Evolutionary conservation across 2,888 invertebrate genomes (phyloP), one percentile per base, ranked within the genome.

Genomic region (Zeuzera pyrina): DNA sequence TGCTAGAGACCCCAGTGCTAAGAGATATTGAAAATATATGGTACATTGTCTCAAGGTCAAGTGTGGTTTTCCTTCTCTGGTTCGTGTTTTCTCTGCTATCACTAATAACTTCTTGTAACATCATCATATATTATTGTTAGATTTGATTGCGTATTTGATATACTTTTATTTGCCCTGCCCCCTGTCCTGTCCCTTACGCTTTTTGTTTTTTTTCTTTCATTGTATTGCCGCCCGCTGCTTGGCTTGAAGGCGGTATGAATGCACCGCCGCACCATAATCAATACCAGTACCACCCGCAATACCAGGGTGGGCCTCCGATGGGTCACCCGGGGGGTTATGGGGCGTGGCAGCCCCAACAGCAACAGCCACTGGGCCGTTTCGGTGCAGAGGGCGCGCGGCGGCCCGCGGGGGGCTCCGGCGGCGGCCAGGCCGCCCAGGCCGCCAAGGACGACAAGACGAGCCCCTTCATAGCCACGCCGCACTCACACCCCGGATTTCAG

Each of bases 401-500:
- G 35, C 16, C 36, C 34, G 55, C 65, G 29, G 56, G 58, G 34
- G 58, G 60, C 34, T 43, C 49, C 24, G 51, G 42, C 11, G 39
- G 41, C 1, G 49, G 47, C 15, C 52, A 54, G 41, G 43, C 54
- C 26, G 42, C 57, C 34, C 59, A 64, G 35, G 45, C 62, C 10
- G 64, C 49, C 37, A 87, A 86, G 52, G 88, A 88, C 50, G 88
- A 89, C 52, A 87, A 88, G 64, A 89, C 91, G 45, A 95, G 91
- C 67, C 96, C 97, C 12, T 97, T 97, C 73, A 85, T 93, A 29
- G 90, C 92, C 39, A 92, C 94, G 30, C 89, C 92, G 43, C 95
- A 95, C 85, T 94, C 95, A 25, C 95, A 97, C 81, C 93, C 96
- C 22, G 91, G 91, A 36, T 97, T 97, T 74, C 91, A 93, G 45